A percentile compares a stretch with the other conserved stretches of the same genome.
Conservation (phyloP, 2,113 vertebrate genomes). For the Pithys albifrons region DNA sequence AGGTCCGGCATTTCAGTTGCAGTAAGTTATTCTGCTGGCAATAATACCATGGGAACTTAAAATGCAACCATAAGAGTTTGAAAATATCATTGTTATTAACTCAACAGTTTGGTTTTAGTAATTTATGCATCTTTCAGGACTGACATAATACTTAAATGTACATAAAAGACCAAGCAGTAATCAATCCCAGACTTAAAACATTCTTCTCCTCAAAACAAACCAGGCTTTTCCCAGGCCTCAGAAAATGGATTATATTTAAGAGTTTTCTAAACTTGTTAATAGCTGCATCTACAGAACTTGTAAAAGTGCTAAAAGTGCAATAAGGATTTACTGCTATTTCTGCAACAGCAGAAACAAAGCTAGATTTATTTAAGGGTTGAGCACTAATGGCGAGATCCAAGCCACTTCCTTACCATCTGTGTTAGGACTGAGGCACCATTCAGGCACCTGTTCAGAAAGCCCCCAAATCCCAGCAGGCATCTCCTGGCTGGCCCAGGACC, state of each 20-base stretch:
- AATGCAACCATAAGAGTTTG: constrained; percentile 16
- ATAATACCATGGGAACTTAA: constrained; percentile 34
- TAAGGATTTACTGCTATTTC: neutral
- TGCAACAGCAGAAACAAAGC: neutral
- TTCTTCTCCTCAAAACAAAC: neutral
- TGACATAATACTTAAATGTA: constrained; percentile 19
- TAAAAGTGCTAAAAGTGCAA: neutral
- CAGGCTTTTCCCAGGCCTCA: neutral
- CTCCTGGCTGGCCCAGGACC: neutral
- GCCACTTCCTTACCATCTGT: neutral
- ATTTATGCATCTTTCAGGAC: constrained; percentile 31
- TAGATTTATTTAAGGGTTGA: neutral
- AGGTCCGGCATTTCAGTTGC: neutral
- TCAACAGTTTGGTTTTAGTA: constrained; percentile 38
- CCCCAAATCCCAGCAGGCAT: neutral
- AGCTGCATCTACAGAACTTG: neutral
- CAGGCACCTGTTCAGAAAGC: neutral
- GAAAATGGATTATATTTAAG: neutral
- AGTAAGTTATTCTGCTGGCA: constrained; percentile 28
- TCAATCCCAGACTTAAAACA: constrained; percentile 16
- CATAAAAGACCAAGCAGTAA: constrained; percentile 6
- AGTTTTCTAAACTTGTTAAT: neutral
- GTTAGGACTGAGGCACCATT: neutral
- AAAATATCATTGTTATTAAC: constrained; percentile 48
- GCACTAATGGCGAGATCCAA: neutral